Evolutionary conservation across 2,888 invertebrate species (phyloP), one percentile per base, ranked within the genome.

Genomic region (Nephrotoma guestfalica): DNA sequence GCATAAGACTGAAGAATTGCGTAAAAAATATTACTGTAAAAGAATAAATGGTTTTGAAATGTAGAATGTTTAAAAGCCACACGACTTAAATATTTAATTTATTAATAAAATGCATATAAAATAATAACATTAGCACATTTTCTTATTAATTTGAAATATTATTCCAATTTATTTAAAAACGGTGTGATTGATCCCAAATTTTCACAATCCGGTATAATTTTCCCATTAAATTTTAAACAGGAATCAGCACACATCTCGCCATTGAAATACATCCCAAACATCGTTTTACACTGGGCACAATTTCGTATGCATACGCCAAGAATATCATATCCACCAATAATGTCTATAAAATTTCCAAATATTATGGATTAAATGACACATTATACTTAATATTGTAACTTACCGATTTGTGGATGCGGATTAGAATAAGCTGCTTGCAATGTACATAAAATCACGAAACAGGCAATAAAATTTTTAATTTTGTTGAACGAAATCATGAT

Each of bases 201-300:
- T 7, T 84, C 84, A 41, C 84, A 84, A 13, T 84, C 41, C 42
- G 83, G 83, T 41, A 83, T 83, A 5, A 83, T 41, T 83, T 83
- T 83, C 3, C 83, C 83, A 41, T n/a, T 83, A 83, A 83, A 83
- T 83, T 83, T n/a, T 13, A 83, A 13, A 83, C 83, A 83, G 11
- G 83, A 83, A 0, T 83, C 83, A 0, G 83, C 83, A 83, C 83
- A 83, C 13, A 83, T 11, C 11, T 40, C 40, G 13, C 83, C 83
- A 83, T 83, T 83, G 41, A 83, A 83, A 9, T 83, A 83, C 7
- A 11, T 4, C 0, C 83, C 83, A 11, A 83, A 41, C 83, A 83
- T 83, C 4, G 83, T 83, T 83, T 83, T 83, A 83, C 83, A 83
- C 83, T 84, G 84, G 6, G n/a, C 84, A 84, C 84, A 84, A 83